Percentiles rank a stretch among this genome's conserved stretches.
These are phyloP conservation scores for Plecotus auritus DNA, from an alignment of 2,113 vertebrate genomes.

Conservation along the genomic window DNA sequence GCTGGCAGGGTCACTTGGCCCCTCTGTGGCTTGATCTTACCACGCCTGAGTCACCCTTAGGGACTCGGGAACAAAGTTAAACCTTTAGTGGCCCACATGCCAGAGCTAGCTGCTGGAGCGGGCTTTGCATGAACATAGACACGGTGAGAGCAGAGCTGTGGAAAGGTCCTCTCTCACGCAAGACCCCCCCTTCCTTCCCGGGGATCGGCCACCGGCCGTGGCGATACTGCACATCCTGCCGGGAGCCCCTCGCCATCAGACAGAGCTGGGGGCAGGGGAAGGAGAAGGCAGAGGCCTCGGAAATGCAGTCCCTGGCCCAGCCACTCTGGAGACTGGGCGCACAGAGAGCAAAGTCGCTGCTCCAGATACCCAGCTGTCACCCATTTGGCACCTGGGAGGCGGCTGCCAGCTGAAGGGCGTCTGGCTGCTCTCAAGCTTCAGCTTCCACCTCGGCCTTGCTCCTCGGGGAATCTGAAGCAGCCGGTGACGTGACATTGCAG, in stretches of 20 bases:
- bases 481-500: rapidly evolving
- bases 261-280: rapidly evolving
- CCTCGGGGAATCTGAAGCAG: not conserved
- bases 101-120: not conserved
- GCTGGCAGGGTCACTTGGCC: not conserved
- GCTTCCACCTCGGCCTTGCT: not conserved
- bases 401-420: not conserved
- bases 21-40: not conserved
- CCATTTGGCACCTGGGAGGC: not conserved
- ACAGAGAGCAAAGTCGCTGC: not conserved
- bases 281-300: not conserved
- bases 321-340: not conserved
- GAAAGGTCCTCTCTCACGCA: not conserved
- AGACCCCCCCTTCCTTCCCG: not conserved
- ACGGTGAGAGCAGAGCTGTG: not conserved
- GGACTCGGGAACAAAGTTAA: not conserved
- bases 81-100: not conserved
- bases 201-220: not conserved
- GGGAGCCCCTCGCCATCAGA: not conserved
- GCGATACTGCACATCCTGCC: rapidly evolving
- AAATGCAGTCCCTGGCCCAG: too few species aligned
- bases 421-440: not conserved
- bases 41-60: not conserved
- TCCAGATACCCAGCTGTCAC: not conserved
- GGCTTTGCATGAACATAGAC: not conserved